Conservation (phyloP, 2,888 invertebrate species). For the Osedax fenrisi region DNA sequence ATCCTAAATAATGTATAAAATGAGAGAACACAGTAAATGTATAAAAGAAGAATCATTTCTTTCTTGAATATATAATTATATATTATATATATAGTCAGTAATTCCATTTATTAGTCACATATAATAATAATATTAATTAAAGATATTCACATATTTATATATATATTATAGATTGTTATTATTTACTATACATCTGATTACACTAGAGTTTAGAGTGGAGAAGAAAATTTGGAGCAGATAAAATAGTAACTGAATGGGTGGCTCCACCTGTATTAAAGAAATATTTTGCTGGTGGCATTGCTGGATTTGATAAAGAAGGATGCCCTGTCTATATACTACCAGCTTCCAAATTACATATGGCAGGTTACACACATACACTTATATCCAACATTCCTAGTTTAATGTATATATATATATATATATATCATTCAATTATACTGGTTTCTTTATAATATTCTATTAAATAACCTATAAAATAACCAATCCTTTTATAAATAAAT, state of each 20-base stretch:
- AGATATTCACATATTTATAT: neutral
- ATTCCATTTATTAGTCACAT: neutral
- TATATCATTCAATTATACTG: no score
- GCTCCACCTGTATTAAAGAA: slow-evolving; percentile 54
- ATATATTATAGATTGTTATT: no score
- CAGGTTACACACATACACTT: slow-evolving; percentile 41
- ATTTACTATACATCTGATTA: slow-evolving; percentile 8
- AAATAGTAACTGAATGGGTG: slow-evolving; percentile 35
- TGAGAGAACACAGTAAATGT: neutral
- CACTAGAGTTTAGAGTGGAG: slow-evolving; percentile 32
- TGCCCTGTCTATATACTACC: slow-evolving; percentile 65
- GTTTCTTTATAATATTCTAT: no score
- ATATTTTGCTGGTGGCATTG: slow-evolving; percentile 66
- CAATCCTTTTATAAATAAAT: no score
- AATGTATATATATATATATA: no score
- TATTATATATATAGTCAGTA: neutral
- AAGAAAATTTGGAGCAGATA: slow-evolving; percentile 25
- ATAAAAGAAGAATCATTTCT: no score
- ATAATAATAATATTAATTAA: neutral
- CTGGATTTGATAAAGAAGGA: slow-evolving; percentile 55
- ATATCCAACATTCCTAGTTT: no score
- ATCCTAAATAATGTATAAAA: neutral
- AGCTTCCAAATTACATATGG: slow-evolving; percentile 66
- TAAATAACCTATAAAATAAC: no score
- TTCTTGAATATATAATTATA: no score